Evolutionary conservation across 2,888 invertebrate genomes (phyloP), one percentile per base, ranked within the genome.

Genomic region (Oegoconia quadripuncta): DNA sequence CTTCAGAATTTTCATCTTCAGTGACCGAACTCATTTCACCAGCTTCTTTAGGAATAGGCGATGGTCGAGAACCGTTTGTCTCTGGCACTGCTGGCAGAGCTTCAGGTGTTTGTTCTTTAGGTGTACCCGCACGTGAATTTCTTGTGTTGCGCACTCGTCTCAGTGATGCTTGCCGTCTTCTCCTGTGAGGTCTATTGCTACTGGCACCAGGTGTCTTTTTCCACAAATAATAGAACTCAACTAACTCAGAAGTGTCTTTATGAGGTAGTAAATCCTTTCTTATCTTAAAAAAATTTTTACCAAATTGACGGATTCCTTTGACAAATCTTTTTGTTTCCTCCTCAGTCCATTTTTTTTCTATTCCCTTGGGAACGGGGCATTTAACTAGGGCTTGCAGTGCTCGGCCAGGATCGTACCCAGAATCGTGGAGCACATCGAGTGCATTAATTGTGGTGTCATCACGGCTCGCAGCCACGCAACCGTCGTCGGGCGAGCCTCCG

Each of bases 201-300:
- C 97, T 96, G 46, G 99, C 99, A 63, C 97, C 97, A 13, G 98
- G 97, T 25, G 98, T 98, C 89, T 99, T 99, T 89, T 99, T 99
- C 99, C 99, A 99, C 70, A 98, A 90, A 88, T 99, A 99, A 87
- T 99, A 99, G 88, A 97, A 99, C 79, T 98, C 98, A 37, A 99
- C 98, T 67, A 99, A 88, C 76, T 99, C 98, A 39, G 97, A 94
- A 64, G 98, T 98, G 72, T 98, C 97, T 89, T 98, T 97, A 76
- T 98, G 97, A 39, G 98, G 97, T 57, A 99, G 89, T 56, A 98
- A 89, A 83, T 99, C 99, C 81, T 98, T 98, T 60, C 95, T 91
- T 65, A 99, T 99, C 68, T 97, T 93, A 86, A 97, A 97, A 89
- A 99, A 99, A 88, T 99, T 99, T 88, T 99, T 99, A 59, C 99